Conservation (phyloP, 2,113 vertebrate genomes). For the Synodontis membranacea region DNA sequence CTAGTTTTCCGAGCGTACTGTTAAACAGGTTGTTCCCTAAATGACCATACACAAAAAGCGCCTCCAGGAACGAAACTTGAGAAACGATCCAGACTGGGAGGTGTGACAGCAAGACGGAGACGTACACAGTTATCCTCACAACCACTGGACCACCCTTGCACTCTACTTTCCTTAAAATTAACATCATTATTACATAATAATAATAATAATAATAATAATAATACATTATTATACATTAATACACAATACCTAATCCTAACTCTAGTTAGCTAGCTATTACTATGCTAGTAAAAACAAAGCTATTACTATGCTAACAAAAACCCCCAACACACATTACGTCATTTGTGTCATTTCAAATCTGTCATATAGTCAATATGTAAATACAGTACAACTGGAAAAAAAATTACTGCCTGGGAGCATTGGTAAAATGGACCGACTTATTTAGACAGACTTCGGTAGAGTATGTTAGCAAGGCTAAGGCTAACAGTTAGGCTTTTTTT, state of each 20-base stretch:
- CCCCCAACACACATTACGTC: background rate
- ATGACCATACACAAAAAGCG: background rate
- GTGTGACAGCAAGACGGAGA: conserved; percentile 7
- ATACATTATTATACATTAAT: too few species aligned
- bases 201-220: too few species aligned
- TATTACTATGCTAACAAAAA: background rate
- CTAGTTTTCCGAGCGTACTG: conserved; percentile 15
- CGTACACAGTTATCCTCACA: background rate
- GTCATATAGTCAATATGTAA: background rate
- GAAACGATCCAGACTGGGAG: conserved; percentile 19
- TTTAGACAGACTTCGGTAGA: background rate
- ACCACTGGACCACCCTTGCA: background rate
- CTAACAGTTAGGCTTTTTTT: background rate
- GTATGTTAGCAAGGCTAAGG: background rate
- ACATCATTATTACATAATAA: too few species aligned
- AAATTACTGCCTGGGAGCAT: background rate
- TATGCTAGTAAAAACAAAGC: background rate
- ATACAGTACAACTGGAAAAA: background rate
- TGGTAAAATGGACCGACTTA: background rate
- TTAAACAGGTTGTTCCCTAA: conserved; percentile 32
- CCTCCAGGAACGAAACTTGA: conserved; percentile 30
- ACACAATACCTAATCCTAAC: background rate
- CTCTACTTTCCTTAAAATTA: background rate
- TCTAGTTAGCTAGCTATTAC: background rate
- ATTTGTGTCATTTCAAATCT: background rate